Conservation (phyloP, 2,797 vertebrate species). For the Rhinogobio ventralis region DNA sequence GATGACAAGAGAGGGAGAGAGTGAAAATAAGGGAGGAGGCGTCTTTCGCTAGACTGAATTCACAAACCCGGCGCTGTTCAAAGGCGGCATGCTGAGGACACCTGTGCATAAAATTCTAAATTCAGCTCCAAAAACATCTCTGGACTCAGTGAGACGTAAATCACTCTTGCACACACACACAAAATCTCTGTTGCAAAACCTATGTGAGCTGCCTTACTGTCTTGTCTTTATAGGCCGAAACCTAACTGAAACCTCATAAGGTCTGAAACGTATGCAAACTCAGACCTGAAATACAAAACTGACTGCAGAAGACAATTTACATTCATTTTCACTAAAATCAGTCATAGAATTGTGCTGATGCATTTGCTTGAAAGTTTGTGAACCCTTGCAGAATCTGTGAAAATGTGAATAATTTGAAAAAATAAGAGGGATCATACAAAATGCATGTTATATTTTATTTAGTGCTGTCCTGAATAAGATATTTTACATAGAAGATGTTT, state of each 20-base stretch:
- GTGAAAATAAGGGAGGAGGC: constrained; percentile 35
- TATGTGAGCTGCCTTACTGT: background rate
- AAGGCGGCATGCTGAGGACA: constrained; percentile 60
- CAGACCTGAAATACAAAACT: background rate
- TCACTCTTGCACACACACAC: background rate
- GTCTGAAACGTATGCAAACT: background rate
- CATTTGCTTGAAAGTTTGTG: no score
- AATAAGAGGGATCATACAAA: no score
- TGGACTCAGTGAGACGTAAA: constrained; percentile 36
- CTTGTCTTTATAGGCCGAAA: background rate
- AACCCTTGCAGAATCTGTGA: no score
- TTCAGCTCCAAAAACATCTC: constrained; percentile 23
- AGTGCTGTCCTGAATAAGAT: no score
- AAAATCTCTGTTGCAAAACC: background rate
- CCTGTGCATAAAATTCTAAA: constrained; percentile 39
- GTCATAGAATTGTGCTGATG: background rate
- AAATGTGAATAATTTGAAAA: no score
- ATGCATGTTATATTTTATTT: no score
- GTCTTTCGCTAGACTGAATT: constrained; percentile 33
- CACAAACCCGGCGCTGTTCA: constrained; percentile 54
- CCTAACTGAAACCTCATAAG: background rate
- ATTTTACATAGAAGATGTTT: no score
- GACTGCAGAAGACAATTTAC: background rate
- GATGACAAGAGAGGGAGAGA: constrained; percentile 19
- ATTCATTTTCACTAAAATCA: background rate